Evolutionary conservation across 2,113 vertebrate species (phyloP).

Genomic region (Halcyon senegalensis): DNA sequence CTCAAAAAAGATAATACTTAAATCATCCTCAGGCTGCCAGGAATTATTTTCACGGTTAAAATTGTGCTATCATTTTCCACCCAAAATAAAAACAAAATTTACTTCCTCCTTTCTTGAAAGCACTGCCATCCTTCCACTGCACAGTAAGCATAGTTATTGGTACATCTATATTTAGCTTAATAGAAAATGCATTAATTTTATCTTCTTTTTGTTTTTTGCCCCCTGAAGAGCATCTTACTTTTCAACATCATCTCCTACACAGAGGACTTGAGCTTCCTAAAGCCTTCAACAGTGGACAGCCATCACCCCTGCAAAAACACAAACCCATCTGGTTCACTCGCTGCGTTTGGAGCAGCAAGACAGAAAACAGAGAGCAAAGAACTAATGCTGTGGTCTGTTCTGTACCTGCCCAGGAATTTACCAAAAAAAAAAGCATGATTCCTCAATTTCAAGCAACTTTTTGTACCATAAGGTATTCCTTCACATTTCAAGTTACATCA

Average conservation of each 20-base stretch:
- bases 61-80: neutral
- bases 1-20: neutral
- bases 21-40: neutral
- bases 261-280: neutral
- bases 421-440: neutral
- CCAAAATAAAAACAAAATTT: neutral
- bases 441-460: neutral
- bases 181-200: neutral
- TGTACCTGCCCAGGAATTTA: neutral
- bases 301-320: neutral
- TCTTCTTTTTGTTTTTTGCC: neutral
- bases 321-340: neutral
- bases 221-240: neutral
- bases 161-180: conserved; percentile 1
- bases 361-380: neutral
- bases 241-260: neutral
- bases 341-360: neutral
- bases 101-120: conserved; percentile 11
- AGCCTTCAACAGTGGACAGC: neutral
- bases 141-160: neutral
- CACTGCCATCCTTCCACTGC: neutral
- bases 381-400: neutral
- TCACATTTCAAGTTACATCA: neutral
- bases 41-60: neutral
- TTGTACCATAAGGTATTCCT: neutral